phyloP scores from a whole-genome alignment of 2,797 vertebrate species.

The Strix occidentalis region DNA sequence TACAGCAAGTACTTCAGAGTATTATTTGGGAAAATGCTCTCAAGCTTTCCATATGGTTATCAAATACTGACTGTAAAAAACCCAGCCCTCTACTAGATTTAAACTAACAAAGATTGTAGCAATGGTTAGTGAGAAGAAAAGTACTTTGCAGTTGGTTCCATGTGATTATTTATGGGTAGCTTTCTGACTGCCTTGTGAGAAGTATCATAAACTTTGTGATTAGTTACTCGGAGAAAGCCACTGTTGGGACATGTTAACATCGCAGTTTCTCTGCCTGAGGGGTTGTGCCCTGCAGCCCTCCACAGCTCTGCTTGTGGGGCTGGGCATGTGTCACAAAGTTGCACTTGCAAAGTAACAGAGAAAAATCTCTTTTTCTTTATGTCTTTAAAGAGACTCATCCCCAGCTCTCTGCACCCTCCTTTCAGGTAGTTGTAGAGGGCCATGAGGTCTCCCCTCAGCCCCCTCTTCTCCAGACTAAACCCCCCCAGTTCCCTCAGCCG shows the following conservation, averaged over 20 bases:
- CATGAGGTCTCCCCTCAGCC: too few relatives aligned
- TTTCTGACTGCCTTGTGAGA: neutral
- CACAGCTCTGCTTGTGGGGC: neutral
- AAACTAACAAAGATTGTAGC: neutral
- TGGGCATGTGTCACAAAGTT: neutral
- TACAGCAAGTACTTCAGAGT: neutral
- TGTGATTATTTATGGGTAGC: neutral
- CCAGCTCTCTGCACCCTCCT: too few relatives aligned
- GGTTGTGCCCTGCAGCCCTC: neutral
- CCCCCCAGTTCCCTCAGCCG: too few relatives aligned
- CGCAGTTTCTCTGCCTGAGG: neutral
- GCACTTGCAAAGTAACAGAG: neutral
- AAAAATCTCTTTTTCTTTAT: neutral
- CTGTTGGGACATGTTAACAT: rapidly evolving
- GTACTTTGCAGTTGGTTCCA: neutral
- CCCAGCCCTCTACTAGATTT: neutral
- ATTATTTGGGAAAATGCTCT: neutral
- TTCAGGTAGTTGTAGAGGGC: too few relatives aligned
- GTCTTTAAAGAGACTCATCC: neutral
- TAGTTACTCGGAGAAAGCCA: neutral
- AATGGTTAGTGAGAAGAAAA: neutral
- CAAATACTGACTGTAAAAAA: neutral
- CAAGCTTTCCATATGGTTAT: neutral
- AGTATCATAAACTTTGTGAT: neutral
- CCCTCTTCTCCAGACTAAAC: too few relatives aligned